phyloP scores from a whole-genome alignment of 2,113 vertebrate genomes.

The Parotia lawesii region DNA sequence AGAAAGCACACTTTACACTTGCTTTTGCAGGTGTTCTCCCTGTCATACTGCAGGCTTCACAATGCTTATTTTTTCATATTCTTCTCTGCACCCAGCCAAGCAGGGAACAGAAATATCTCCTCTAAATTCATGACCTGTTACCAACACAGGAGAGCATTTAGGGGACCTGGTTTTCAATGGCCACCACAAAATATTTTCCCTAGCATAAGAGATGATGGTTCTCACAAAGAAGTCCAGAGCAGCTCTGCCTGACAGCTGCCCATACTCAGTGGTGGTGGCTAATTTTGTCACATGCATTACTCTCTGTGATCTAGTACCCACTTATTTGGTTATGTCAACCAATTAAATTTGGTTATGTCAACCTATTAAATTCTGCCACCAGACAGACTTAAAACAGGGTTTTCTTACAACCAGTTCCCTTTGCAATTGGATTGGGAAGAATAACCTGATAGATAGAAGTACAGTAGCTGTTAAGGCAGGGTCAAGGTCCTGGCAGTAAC shows the following conservation, averaged over 20 bases:
- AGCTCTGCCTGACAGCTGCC: not conserved
- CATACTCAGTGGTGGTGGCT: not conserved
- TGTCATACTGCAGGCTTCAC: not conserved
- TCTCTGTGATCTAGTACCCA: not conserved
- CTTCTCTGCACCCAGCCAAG: not conserved
- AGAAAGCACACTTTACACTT: not conserved
- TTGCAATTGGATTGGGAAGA: slow-evolving; percentile 6
- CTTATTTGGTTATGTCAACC: not conserved
- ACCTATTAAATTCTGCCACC: not conserved
- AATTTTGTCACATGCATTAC: not conserved
- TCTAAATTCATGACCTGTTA: not conserved
- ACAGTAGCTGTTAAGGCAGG: not conserved
- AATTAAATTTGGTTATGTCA: not conserved
- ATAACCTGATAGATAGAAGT: not conserved
- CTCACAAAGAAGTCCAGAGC: not conserved
- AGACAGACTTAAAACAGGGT: not conserved
- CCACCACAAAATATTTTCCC: not conserved
- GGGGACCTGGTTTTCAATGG: not conserved
- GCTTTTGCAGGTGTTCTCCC: not conserved
- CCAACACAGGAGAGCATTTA: not conserved
- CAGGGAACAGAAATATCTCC: not conserved
- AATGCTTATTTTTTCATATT: not conserved
- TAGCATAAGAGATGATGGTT: not conserved
- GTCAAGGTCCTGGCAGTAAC: not conserved
- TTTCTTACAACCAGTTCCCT: not conserved